Evolutionary conservation across 2,888 invertebrate species (phyloP).

Genomic region (Papilio protenor): DNA sequence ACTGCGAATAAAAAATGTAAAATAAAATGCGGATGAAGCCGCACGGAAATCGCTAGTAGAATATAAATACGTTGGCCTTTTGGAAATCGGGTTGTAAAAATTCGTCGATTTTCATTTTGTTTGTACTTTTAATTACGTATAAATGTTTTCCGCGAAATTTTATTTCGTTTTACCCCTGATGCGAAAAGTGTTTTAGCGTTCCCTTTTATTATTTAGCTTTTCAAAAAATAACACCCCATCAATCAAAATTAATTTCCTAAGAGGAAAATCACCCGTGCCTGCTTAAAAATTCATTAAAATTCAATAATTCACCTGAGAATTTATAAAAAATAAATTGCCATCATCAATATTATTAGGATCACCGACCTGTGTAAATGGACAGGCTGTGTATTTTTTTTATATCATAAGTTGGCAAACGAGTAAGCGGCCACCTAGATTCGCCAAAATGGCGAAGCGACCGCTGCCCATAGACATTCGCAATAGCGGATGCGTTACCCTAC

Average conservation of each 20-base stretch:
- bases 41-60: neutral
- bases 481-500: too few species aligned
- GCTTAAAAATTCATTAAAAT: conserved; percentile 18
- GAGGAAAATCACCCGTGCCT: conserved; percentile 6
- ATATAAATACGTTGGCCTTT: too few species aligned
- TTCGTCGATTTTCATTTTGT: neutral
- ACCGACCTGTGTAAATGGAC: too few species aligned
- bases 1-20: too few species aligned
- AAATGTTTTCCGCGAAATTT: neutral
- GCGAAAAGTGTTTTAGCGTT: neutral
- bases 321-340: neutral
- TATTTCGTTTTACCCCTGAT: neutral
- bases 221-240: neutral
- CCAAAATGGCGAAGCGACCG: too few species aligned
- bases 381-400: too few species aligned
- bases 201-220: neutral
- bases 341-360: too few species aligned
- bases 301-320: neutral
- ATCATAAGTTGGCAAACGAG: too few species aligned
- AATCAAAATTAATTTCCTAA: conserved; percentile 20
- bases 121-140: neutral
- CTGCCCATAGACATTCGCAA: too few species aligned
- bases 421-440: too few species aligned
- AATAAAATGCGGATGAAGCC: too few species aligned
- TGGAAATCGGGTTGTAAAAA: neutral